Evolutionary conservation across 2,113 vertebrate species (phyloP).

Genomic region (Siniperca knerii): DNA sequence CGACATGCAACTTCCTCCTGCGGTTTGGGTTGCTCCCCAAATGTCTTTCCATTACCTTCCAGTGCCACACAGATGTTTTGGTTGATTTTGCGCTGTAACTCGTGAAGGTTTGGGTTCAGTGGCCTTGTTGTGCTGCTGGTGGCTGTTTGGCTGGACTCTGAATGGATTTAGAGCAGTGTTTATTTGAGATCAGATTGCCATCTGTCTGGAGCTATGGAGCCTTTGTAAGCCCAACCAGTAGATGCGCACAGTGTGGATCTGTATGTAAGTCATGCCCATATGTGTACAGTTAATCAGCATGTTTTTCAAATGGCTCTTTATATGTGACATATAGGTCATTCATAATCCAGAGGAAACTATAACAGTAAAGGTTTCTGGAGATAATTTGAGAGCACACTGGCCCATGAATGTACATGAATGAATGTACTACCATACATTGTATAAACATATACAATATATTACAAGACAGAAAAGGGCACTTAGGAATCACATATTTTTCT

Average conservation of each 20-base stretch:
- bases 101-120: constrained; percentile 40
- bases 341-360: constrained; percentile 21
- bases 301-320: constrained; percentile 19
- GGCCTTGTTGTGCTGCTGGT: constrained; percentile 63
- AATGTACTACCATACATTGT: neutral
- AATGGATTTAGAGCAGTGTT: constrained; percentile 65
- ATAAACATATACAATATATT: neutral
- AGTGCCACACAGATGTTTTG: constrained; percentile 64
- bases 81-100: constrained; percentile 46
- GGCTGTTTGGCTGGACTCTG: constrained; percentile 54
- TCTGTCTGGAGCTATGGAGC: constrained; percentile 57
- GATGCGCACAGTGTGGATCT: constrained; percentile 45
- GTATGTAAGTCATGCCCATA: constrained; percentile 19
- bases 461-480: neutral
- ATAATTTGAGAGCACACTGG: constrained; percentile 19
- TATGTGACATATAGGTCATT: constrained; percentile 33
- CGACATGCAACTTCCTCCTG: constrained; percentile 76
- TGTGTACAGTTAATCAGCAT: constrained; percentile 25
- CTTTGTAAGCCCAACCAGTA: constrained; percentile 8
- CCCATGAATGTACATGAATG: constrained; percentile 22
- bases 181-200: constrained; percentile 68
- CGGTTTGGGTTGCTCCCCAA: constrained; percentile 65
- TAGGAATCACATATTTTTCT: neutral
- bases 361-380: constrained; percentile 3
- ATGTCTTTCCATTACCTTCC: constrained; percentile 68